Evolutionary conservation across 2,888 invertebrate species (phyloP), one percentile per base, ranked within the genome.

Genomic region (Lissonota sp.): DNA sequence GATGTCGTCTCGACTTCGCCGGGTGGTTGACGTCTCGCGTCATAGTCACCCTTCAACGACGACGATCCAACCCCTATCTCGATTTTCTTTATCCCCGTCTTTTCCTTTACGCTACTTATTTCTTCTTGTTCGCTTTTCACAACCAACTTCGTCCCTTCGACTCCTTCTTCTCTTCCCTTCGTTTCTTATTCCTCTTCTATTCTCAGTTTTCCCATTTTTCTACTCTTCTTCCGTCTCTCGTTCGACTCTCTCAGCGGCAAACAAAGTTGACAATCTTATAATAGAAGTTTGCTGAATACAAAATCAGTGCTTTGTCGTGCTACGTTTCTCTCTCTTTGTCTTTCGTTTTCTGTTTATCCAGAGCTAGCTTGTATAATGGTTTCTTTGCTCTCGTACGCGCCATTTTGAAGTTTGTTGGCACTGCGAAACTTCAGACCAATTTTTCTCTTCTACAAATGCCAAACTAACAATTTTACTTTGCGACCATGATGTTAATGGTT

Each of bases 251-350:
- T 67, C 77, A 79, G 55, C 81, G 71, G 63, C 60, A 62, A 71
- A 60, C 88, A 88, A 90, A 89, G 87, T 89, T 90, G 62, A 83
- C 87, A 86, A 89, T 90, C 89, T 89, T 88, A 87, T 88, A 89
- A 88, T 88, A 88, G 85, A 90, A 90, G 86, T 89, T 90, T 84
- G 85, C 85, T 88, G 88, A 90, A 90, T 90, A 89, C 86, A 83
- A 88, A 90, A 89, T 90, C 89, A 87, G 87, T 87, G 78, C 83
- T 84, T 76, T 82, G 85, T 87, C 87, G 84, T 26, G 3, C 80
- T 87, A 2, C 85, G 84, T 71, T 42, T 26, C 26, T 26, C 26
- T 26, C 26, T 26, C 26, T 26, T 26, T 26, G 26, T 26, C 26
- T 26, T 26, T 26, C 26, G 1, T 26, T 26, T 26, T 26, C 26